Evolutionary conservation across 2,888 invertebrate genomes (phyloP).

Genomic region (Smittia sp.): DNA sequence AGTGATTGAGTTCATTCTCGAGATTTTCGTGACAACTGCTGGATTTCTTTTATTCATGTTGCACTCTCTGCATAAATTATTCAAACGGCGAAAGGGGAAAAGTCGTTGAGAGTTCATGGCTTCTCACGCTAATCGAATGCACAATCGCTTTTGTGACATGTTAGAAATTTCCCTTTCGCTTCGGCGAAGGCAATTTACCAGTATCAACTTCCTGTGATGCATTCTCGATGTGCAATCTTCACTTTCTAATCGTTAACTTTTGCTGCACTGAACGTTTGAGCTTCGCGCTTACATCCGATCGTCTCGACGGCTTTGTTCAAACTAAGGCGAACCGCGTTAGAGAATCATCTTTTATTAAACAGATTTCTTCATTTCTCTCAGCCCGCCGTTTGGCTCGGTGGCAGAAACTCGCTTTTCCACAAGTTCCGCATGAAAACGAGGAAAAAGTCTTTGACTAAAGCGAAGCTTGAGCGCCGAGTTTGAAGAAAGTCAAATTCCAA

Average conservation of each 20-base stretch:
- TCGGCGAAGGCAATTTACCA: not conserved
- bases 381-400: not conserved
- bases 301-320: constrained; percentile 20
- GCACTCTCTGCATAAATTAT: not conserved
- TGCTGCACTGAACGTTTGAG: not conserved
- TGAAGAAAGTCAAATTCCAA: not conserved
- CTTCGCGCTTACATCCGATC: not conserved
- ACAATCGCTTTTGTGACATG: constrained; percentile 24
- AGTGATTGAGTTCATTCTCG: not conserved
- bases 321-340: constrained; percentile 24
- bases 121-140: not conserved
- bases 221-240: constrained; percentile 21
- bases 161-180: constrained; percentile 9
- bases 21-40: no score
- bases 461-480: no score
- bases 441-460: not conserved
- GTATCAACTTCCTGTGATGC: constrained; percentile 30
- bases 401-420: constrained; percentile 18
- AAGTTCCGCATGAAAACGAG: constrained; percentile 23
- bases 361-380: constrained; percentile 27
- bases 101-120: not conserved
- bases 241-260: constrained; percentile 29
- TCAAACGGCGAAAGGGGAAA: not conserved
- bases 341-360: constrained; percentile 40
- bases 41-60: not conserved